Conservation (phyloP, 2,888 invertebrate genomes). For the Macrosoma leucophasiata region DNA sequence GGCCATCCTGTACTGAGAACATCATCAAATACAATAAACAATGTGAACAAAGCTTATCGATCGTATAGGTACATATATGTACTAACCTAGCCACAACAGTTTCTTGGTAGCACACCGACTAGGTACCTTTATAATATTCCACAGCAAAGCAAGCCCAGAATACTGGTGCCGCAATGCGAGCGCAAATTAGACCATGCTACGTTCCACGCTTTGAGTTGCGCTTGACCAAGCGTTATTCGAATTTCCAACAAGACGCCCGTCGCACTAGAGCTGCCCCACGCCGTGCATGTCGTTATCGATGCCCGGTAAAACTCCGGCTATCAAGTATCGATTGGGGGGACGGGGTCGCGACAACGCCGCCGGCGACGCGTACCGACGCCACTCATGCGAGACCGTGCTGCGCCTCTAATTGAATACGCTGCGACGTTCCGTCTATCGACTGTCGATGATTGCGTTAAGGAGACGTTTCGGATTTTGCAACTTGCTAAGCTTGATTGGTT, state of each 20-base stretch:
- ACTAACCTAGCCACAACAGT: no score
- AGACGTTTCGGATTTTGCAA: no score
- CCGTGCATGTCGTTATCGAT: constrained; percentile 47
- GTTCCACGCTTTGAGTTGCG: constrained; percentile 62
- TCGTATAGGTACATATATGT: no score
- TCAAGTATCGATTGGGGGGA: constrained; percentile 52
- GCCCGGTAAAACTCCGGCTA: constrained; percentile 13
- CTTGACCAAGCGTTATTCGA: constrained; percentile 72
- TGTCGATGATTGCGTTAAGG: constrained; percentile 24
- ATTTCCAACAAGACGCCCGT: constrained; percentile 59
- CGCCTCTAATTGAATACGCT: constrained; percentile 63
- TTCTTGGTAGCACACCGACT: no score
- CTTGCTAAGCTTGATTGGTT: no score
- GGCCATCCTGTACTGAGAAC: no score
- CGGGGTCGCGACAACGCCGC: constrained; percentile 31
- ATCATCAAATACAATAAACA: no score
- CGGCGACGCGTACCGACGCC: constrained; percentile 59
- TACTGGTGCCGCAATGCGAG: constrained; percentile 35
- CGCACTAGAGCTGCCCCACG: constrained; percentile 39
- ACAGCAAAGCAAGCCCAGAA: constrained; percentile 24
- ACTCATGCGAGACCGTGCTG: constrained; percentile 65
- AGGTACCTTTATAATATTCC: constrained; percentile 23
- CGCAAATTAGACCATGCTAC: constrained; percentile 61
- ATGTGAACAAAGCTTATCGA: no score
- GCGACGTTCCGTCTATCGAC: constrained; percentile 40